Base-by-base conservation (phyloP, 1,140 invertebrate genomes). In the Drosophila carrolli region DNA sequence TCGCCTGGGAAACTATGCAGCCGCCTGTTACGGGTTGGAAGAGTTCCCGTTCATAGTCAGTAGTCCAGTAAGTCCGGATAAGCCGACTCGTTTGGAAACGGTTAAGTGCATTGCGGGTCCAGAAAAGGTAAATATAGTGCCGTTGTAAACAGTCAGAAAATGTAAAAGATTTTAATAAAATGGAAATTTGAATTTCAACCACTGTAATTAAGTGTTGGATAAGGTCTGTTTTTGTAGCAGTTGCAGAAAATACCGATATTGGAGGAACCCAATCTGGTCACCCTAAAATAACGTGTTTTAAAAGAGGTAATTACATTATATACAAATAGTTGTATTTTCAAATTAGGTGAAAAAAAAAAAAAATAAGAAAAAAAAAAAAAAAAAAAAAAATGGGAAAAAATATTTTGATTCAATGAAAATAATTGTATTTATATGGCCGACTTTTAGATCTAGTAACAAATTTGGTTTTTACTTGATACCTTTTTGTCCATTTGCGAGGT, bases 21-120 rank as follows among this genome's bases (percentile, higher is more conserved):
- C 97, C 2, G 96, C 97, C 13, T 98, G 97, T 81, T 95, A 97
- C 89, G 97, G 97, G 3, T 94, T 97, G 76, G 82, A 93, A 0
- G 83, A 83, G 46, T 98, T 98, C 91, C 96, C 96, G 4, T 97
- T 93, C 84, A 94, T 94, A 14, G 92, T 96, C 9, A 89, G 79
- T 37, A 81, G 41, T 61, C 81, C 66, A 3, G 11, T 40, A 0
- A 27, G 35, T 4, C 7, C 13, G 5, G 38, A 27, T 10, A 6
- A 56, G 1, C 32, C 7, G 0, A 54, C 46, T 2, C 51, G 53
- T 0, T 8, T 63, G 9, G 74, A 89, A 46, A 78, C 11, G 10
- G 80, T 78, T 0, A 84, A 77, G 10, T 88, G 84, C 37, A 56
- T 89, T 27, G 1, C 41, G 7, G 2, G 23, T 8, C 16, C n/a